Conservation (phyloP, 1,140 invertebrate species). For the Sweltsa coloradensis region DNA sequence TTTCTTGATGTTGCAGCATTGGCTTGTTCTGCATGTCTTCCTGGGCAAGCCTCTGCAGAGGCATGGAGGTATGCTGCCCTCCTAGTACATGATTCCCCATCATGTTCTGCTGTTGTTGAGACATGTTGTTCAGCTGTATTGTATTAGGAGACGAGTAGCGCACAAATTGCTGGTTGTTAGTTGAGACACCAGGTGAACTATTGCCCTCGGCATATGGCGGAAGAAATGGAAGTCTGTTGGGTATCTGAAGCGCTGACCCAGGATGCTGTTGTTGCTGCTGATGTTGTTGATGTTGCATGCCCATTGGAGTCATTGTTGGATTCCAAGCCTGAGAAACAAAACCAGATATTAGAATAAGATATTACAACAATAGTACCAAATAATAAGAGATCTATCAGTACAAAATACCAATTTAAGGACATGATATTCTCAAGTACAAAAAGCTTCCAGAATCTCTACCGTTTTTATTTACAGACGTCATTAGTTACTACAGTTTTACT, state of each 20-base stretch:
- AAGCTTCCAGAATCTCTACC: too few species aligned
- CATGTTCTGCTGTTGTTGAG: not conserved
- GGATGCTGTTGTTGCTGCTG: conserved; percentile 9
- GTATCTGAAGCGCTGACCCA: not conserved
- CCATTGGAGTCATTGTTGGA: too few species aligned
- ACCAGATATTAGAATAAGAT: too few species aligned
- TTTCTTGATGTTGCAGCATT: too few species aligned
- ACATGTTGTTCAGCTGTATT: not conserved
- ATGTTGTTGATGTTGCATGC: conserved; percentile 22
- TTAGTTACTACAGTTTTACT: too few species aligned
- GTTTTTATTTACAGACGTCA: too few species aligned
- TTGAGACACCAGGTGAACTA: not conserved
- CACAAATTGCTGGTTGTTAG: not conserved
- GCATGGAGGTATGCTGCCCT: not conserved
- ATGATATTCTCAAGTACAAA: too few species aligned
- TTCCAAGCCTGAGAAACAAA: too few species aligned
- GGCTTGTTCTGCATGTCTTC: too few species aligned
- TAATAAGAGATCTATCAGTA: too few species aligned
- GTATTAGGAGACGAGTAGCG: not conserved
- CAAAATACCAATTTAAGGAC: too few species aligned
- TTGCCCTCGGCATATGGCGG: not conserved
- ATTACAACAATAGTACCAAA: too few species aligned
- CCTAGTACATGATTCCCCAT: not conserved
- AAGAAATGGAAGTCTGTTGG: not conserved
- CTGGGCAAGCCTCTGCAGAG: not conserved